A percentile compares a stretch with the other conserved stretches of the same genome.
phyloP scores from a whole-genome alignment of 2,113 vertebrate species.

The Zootoca vivipara region DNA sequence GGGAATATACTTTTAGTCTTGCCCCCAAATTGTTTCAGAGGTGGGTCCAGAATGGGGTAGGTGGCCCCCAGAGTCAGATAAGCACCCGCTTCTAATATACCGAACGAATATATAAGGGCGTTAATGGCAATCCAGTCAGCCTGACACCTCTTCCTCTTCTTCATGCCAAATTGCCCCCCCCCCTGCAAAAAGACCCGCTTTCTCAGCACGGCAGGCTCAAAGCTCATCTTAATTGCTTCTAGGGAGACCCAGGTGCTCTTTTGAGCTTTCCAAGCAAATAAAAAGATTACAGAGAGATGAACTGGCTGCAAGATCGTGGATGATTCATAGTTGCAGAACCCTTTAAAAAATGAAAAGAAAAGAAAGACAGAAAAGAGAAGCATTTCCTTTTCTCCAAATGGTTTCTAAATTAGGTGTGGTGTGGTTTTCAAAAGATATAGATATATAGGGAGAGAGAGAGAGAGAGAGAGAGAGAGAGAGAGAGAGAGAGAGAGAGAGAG shows the following conservation, averaged over 20 bases:
- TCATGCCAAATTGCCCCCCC: background rate
- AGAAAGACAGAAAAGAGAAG: no score
- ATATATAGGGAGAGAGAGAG: background rate
- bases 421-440: conserved; percentile 33
- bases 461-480: background rate
- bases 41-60: no score
- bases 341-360: conserved; percentile 21
- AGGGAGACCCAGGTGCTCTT: conserved; percentile 67
- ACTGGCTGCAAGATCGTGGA: conserved; percentile 48
- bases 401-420: conserved; percentile 50
- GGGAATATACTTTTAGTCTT: no score
- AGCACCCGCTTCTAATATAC: background rate
- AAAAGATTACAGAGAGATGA: conserved; percentile 66
- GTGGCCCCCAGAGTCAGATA: background rate
- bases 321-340: conserved; percentile 51
- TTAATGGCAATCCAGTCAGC: conserved; percentile 18
- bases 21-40: no score
- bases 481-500: background rate
- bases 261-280: conserved; percentile 63
- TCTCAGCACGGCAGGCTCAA: conserved; percentile 54
- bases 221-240: conserved; percentile 66
- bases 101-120: conserved; percentile 1
- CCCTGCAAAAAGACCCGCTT: conserved; percentile 23
- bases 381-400: conserved; percentile 23
- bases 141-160: conserved; percentile 45